Evolutionary conservation across 1,140 invertebrate species (phyloP).

Genomic region (Meteorus sp.): DNA sequence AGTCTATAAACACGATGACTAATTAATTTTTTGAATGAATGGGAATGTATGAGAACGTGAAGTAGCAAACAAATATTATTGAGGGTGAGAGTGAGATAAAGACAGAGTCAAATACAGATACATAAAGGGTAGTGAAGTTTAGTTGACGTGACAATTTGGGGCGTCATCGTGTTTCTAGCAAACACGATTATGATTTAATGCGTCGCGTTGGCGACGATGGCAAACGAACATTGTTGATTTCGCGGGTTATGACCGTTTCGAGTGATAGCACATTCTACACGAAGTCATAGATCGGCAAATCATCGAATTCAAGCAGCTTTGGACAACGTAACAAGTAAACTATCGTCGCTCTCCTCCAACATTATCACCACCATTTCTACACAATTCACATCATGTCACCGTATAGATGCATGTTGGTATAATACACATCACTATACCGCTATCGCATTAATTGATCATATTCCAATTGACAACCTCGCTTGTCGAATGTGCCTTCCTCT

Average conservation of each 20-base stretch:
- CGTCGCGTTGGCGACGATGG: conserved; percentile 23
- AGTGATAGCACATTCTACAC: conserved; percentile 46
- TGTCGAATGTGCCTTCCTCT: too few species aligned
- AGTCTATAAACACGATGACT: too few species aligned
- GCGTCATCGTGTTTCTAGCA: conserved; percentile 18
- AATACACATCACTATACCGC: too few species aligned
- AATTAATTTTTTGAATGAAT: too few species aligned
- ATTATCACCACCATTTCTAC: conserved; percentile 5
- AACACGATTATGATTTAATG: conserved; percentile 33
- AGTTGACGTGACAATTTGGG: conserved; percentile 15
- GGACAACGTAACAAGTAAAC: conserved; percentile 59
- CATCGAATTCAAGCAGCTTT: conserved; percentile 51
- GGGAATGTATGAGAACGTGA: too few species aligned
- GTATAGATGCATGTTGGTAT: too few species aligned
- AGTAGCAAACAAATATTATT: too few species aligned
- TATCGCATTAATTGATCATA: too few species aligned
- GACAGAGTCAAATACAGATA: too few species aligned
- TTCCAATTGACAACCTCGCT: conserved; percentile 58
- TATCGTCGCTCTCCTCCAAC: background rate
- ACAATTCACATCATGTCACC: too few species aligned
- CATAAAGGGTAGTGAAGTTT: background rate
- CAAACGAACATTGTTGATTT: conserved; percentile 20
- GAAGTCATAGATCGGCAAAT: conserved; percentile 55
- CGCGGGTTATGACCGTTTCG: background rate
- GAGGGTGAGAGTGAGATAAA: too few species aligned